Evolutionary conservation across 2,888 invertebrate genomes (phyloP).

Genomic region (Drosophila algonquin): DNA sequence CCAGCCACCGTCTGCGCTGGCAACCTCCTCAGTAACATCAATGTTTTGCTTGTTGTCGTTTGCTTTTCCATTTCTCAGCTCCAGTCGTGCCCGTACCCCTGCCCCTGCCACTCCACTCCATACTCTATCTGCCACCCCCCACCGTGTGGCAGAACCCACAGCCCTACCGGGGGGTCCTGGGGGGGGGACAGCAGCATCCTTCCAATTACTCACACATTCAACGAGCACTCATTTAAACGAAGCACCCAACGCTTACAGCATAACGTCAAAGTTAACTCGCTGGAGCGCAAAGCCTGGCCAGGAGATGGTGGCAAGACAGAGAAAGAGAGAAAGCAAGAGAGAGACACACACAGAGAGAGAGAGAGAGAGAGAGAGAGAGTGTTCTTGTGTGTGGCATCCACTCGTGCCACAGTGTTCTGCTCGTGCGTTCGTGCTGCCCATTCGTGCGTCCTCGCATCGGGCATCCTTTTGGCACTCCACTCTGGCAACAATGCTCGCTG

Average conservation of each 20-base stretch:
- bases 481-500: slow-evolving; percentile 49
- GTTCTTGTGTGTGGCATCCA: slow-evolving; percentile 24
- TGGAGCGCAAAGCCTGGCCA: slow-evolving; percentile 47
- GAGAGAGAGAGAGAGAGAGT: neutral
- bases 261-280: slow-evolving; percentile 74
- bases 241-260: slow-evolving; percentile 77
- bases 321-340: neutral
- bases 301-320: slow-evolving; percentile 8
- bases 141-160: neutral
- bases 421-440: slow-evolving; percentile 47
- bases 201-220: slow-evolving; percentile 79
- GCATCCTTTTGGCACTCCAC: slow-evolving; percentile 59
- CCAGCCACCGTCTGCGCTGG: slow-evolving; percentile 56
- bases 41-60: slow-evolving; percentile 70
- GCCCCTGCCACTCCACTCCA: neutral
- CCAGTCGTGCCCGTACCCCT: slow-evolving; percentile 3
- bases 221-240: slow-evolving; percentile 79
- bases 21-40: slow-evolving; percentile 57
- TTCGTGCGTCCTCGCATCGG: slow-evolving; percentile 60
- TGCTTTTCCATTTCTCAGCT: slow-evolving; percentile 51
- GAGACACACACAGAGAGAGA: neutral
- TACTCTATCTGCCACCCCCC: neutral
- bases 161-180: neutral
- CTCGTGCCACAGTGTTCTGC: slow-evolving; percentile 17
- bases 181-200: slow-evolving; percentile 54